phyloP scores from a whole-genome alignment of 2,113 vertebrate genomes.

The Noctilio leporinus region DNA sequence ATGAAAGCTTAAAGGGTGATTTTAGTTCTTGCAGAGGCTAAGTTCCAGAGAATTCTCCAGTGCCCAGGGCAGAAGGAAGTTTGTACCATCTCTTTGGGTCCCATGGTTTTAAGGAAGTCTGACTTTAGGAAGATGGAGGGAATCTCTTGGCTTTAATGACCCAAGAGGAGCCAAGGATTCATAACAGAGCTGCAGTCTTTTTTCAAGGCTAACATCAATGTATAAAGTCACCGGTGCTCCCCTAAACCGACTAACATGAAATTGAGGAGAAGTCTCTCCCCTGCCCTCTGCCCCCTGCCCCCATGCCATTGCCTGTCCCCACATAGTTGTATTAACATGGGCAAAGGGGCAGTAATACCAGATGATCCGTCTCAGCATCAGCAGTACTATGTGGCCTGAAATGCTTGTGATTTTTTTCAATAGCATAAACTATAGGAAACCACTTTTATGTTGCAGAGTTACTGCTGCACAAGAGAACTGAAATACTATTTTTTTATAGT shows the following conservation, averaged over 20 bases:
- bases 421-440: background rate
- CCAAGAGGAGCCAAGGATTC: background rate
- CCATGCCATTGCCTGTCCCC: background rate
- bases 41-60: background rate
- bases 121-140: background rate
- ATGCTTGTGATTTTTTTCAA: background rate
- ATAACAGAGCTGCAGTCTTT: background rate
- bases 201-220: background rate
- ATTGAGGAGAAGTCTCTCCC: background rate
- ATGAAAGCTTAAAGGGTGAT: background rate
- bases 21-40: background rate
- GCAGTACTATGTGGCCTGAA: background rate
- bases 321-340: background rate
- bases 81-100: background rate
- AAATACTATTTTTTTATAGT: background rate
- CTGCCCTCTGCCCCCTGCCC: background rate
- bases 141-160: background rate
- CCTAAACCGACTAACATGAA: background rate
- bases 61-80: background rate
- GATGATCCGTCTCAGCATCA: background rate
- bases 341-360: background rate
- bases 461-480: background rate
- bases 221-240: background rate
- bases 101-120: background rate
- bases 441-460: background rate